phyloP scores from a whole-genome alignment of 2,888 invertebrate species.

The Lobophora halterata region DNA sequence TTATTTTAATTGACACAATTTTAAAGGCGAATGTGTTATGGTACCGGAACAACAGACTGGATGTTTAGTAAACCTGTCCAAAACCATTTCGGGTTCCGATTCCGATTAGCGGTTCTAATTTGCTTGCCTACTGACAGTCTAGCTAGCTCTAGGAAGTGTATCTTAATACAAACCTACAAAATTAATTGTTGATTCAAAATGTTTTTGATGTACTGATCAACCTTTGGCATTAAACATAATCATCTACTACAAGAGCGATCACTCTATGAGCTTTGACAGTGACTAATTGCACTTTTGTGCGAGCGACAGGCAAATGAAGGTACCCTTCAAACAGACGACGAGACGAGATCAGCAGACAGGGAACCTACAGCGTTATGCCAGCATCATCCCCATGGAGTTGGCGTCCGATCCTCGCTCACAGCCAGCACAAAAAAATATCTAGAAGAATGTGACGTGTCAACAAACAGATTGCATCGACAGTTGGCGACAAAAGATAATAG shows the following conservation, averaged over 20 bases:
- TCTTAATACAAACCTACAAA: too few relatives aligned
- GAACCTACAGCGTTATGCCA: conserved; percentile 43
- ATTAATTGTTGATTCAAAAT: conserved; percentile 2
- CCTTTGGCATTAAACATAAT: conserved; percentile 14
- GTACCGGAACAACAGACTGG: too few relatives aligned
- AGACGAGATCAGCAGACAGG: conserved; percentile 43
- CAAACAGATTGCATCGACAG: conserved; percentile 50
- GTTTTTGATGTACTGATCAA: conserved; percentile 10
- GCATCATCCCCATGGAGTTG: conserved; percentile 37
- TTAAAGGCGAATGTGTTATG: too few relatives aligned
- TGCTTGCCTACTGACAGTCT: too few relatives aligned
- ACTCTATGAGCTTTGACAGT: conserved; percentile 50
- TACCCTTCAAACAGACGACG: conserved; percentile 40
- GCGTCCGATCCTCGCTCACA: conserved; percentile 34
- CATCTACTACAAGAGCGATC: conserved; percentile 44
- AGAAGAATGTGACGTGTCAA: conserved; percentile 49
- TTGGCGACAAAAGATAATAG: conserved; percentile 70
- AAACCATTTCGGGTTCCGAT: too few relatives aligned
- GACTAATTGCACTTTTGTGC: conserved; percentile 58
- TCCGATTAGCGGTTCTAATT: too few relatives aligned
- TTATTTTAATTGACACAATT: too few relatives aligned
- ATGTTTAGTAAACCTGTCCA: too few relatives aligned
- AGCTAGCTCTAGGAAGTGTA: too few relatives aligned
- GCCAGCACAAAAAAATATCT: conserved; percentile 45
- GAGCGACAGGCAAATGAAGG: conserved; percentile 39